Percentiles rank a stretch among this genome's conserved stretches.
These are phyloP conservation scores for Orbicella faveolata DNA, from an alignment of 64 coral and sea anemone genomes.

Conservation along the genomic window DNA sequence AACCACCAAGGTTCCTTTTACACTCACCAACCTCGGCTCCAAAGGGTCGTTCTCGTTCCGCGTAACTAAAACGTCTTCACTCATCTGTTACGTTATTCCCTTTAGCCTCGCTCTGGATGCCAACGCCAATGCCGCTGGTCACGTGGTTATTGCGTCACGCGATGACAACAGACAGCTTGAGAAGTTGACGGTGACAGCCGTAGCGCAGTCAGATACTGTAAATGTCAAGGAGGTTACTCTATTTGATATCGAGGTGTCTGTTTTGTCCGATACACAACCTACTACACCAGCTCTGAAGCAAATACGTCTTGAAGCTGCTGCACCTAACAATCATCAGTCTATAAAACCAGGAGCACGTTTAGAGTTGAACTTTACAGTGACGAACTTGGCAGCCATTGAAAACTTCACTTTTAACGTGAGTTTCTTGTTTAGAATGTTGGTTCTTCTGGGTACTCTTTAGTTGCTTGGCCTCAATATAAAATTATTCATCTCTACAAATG, in stretches of 20 bases:
- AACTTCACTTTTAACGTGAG: background rate
- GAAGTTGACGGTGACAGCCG: background rate
- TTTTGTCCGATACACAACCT: background rate
- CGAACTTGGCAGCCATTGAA: background rate
- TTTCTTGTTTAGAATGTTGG: background rate
- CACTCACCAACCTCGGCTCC: conserved; percentile 19
- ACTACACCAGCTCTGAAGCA: background rate
- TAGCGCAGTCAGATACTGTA: background rate
- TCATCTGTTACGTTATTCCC: conserved; percentile 22
- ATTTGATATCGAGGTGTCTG: background rate
- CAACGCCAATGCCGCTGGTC: background rate
- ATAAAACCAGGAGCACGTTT: background rate
- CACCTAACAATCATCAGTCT: background rate
- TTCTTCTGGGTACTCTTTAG: no score
- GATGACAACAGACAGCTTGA: background rate
- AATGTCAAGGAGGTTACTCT: background rate
- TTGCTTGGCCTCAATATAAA: no score
- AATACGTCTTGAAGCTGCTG: background rate
- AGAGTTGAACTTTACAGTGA: conserved; percentile 18
- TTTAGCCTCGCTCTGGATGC: conserved; percentile 1
- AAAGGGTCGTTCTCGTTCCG: conserved; percentile 6
- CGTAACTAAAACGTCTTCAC: background rate
- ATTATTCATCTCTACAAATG: no score
- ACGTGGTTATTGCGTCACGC: conserved; percentile 25
- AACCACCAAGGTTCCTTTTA: conserved; percentile 23